A percentile compares a stretch with the other conserved stretches of the same genome.
Conservation (phyloP, 2,797 vertebrate species). For the Lutjanus argentimaculatus region DNA sequence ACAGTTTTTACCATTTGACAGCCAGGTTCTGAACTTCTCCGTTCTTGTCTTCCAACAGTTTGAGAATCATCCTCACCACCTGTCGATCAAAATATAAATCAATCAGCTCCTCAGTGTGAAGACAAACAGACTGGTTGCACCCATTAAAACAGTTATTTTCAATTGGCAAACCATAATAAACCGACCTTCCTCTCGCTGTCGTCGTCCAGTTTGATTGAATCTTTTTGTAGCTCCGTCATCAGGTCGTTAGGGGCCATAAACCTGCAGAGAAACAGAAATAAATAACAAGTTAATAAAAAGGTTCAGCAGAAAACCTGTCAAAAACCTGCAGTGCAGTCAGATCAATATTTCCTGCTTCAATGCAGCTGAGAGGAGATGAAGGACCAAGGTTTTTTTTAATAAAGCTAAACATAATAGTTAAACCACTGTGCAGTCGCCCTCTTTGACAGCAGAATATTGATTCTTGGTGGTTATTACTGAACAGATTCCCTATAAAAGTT, state of each 20-base stretch:
- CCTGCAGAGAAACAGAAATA: conserved; percentile 76
- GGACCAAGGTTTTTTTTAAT: too few species aligned
- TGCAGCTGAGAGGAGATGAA: too few species aligned
- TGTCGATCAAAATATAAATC: conserved; percentile 44
- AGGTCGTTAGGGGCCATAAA: conserved; percentile 99
- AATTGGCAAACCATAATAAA: not conserved
- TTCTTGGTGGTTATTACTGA: too few species aligned
- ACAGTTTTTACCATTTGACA: conserved; percentile 93
- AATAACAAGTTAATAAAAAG: accelerated
- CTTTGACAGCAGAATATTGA: too few species aligned
- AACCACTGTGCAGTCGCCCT: too few species aligned
- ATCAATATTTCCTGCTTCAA: too few species aligned
- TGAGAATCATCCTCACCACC: conserved; percentile 99
- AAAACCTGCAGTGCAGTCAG: not conserved
- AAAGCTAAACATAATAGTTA: not conserved
- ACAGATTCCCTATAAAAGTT: not conserved
- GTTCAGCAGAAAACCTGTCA: too few species aligned
- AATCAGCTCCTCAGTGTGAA: not conserved
- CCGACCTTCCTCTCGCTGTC: conserved; percentile 95
- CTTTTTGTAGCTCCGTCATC: conserved; percentile 99
- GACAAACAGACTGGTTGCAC: not conserved
- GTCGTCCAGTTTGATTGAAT: conserved; percentile 99
- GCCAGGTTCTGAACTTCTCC: conserved; percentile 99
- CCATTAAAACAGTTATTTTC: not conserved
- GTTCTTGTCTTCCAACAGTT: conserved; percentile 98